Conservation (phyloP, 2,797 vertebrate species). For the Phalanger gymnotis region DNA sequence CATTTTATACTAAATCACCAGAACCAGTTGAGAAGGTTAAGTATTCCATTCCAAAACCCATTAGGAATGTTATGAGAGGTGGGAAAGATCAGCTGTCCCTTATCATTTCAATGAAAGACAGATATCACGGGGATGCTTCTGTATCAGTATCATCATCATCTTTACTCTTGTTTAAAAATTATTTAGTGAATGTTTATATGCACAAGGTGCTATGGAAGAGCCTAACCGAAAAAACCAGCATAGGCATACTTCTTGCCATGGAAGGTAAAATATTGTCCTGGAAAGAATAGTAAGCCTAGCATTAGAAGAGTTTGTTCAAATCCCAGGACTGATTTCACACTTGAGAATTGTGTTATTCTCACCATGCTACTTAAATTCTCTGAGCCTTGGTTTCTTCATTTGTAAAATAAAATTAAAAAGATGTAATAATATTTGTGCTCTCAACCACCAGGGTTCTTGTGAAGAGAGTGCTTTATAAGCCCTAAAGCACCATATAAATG, state of each 20-base stretch:
- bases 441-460: not conserved
- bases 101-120: not conserved
- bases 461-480: not conserved
- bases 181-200: slow-evolving; percentile 16
- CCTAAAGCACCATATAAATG: not conserved
- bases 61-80: not conserved
- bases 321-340: not conserved
- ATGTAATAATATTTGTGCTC: not conserved
- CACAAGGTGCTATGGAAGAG: not conserved
- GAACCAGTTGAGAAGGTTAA: not conserved
- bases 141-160: not conserved
- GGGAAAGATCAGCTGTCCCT: not conserved
- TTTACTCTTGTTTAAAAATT: not conserved
- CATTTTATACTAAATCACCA: not conserved
- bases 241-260: not conserved
- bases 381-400: not conserved
- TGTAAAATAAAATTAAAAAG: not conserved
- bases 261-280: not conserved
- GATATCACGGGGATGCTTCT: not conserved
- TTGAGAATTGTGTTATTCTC: not conserved
- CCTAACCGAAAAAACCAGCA: not conserved
- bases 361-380: not conserved
- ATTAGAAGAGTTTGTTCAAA: not conserved
- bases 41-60: not conserved
- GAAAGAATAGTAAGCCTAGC: slow-evolving; percentile 8